Conservation (phyloP, 2,797 vertebrate species). For the Aythya fuligula region DNA sequence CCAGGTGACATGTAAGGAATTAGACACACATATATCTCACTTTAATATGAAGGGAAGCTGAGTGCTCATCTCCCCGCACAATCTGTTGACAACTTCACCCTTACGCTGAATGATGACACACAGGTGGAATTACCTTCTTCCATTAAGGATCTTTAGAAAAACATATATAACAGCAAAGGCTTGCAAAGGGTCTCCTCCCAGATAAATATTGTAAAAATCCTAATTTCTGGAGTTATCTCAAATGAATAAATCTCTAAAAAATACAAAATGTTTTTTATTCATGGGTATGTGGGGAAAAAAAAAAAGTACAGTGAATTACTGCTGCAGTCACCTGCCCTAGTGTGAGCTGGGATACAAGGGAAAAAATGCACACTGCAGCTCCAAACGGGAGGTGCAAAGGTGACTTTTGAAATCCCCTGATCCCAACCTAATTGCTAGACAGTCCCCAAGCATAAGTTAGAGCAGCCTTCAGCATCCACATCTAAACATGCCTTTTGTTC, state of each 20-base stretch:
- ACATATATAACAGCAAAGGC: not conserved
- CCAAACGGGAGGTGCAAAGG: conserved; percentile 30
- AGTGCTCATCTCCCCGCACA: conserved; percentile 1
- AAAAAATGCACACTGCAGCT: not conserved
- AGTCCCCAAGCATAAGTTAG: conserved; percentile 21
- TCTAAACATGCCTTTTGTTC: conserved; percentile 47
- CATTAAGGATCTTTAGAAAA: conserved; percentile 31
- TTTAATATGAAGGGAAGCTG: conserved; percentile 21
- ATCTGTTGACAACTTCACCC: conserved; percentile 25
- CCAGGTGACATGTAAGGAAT: conserved; percentile 55
- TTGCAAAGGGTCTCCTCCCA: not conserved
- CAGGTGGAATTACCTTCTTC: conserved; percentile 38
- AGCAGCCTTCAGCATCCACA: conserved; percentile 38
- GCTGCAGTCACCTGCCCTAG: not conserved
- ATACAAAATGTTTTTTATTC: not conserved
- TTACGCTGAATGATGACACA: not conserved
- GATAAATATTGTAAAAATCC: conserved; percentile 17
- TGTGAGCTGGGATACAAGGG: not conserved
- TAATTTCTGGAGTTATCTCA: conserved; percentile 31
- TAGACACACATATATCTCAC: conserved; percentile 46
- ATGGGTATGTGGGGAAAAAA: not conserved
- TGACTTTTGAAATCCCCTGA: conserved; percentile 28
- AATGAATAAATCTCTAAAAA: conserved; percentile 14
- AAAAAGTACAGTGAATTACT: conserved; percentile 1
- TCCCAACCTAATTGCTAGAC: conserved; percentile 42